These are phyloP conservation scores for Cynopterus sphinx DNA, from an alignment of 2,797 vertebrate genomes.

Conservation along the genomic window DNA sequence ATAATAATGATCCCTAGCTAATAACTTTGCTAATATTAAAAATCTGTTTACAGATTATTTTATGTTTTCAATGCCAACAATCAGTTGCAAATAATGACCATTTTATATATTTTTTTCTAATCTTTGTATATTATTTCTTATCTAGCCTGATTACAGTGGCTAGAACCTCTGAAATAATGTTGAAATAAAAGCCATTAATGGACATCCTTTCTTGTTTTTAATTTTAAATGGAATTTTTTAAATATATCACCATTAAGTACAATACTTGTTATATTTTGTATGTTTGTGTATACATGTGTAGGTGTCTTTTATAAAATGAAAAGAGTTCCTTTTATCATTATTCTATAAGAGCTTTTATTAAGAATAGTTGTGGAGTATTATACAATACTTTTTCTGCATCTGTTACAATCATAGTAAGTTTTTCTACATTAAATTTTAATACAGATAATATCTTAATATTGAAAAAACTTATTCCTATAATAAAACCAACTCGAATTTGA, in stretches of 20 bases:
- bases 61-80: neutral
- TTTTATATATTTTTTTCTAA: neutral
- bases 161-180: neutral
- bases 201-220: neutral
- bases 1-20: neutral
- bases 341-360: neutral
- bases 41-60: neutral
- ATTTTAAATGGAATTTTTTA: neutral
- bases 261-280: neutral
- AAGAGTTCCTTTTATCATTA: neutral
- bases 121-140: neutral
- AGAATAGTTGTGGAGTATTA: neutral
- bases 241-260: neutral
- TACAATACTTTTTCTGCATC: neutral
- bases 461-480: neutral
- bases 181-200: neutral
- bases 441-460: neutral
- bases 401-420: neutral
- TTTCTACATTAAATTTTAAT: neutral
- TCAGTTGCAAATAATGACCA: neutral
- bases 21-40: neutral
- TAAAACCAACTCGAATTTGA: neutral
- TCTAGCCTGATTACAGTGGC: neutral
- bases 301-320: neutral
- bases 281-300: neutral